These are phyloP conservation scores for Lontra canadensis DNA, from an alignment of 2,113 vertebrate species.

Conservation along the genomic window DNA sequence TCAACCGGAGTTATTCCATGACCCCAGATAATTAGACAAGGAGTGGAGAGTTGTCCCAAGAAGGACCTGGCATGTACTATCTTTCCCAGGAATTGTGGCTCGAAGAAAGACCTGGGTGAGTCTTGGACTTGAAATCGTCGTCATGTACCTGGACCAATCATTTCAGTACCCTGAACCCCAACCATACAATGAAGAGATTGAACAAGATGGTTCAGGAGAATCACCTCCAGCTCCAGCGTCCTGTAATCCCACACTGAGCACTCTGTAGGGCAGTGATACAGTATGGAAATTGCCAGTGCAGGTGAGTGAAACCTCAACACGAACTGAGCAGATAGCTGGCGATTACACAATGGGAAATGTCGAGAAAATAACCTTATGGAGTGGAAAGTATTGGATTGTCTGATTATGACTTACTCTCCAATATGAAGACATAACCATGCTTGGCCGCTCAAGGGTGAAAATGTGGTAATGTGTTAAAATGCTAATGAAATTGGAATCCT, in stretches of 20 bases:
- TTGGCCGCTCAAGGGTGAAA: constrained; percentile 85
- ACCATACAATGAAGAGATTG: constrained; percentile 14
- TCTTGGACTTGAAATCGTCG: neutral
- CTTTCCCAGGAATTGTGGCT: neutral
- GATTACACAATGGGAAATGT: constrained; percentile 79
- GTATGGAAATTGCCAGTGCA: constrained; percentile 56
- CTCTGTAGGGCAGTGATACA: constrained; percentile 18
- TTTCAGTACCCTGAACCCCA: neutral
- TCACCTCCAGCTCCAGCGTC: neutral
- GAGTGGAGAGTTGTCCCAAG: neutral
- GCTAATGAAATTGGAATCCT: constrained; percentile 82
- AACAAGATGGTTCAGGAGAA: neutral
- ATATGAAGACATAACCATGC: constrained; percentile 79
- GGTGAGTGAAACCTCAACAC: constrained; percentile 69
- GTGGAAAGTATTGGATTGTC: constrained; percentile 86
- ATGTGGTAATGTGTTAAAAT: constrained; percentile 81
- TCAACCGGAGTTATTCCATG: neutral
- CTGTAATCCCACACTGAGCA: neutral
- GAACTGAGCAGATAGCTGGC: constrained; percentile 70
- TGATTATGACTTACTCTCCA: constrained; percentile 80
- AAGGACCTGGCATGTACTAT: fast-evolving
- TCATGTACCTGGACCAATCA: neutral
- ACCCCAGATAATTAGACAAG: neutral
- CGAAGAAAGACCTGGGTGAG: neutral
- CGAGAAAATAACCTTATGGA: constrained; percentile 83